These are phyloP conservation scores for Morpho helenor DNA, from an alignment of 2,888 invertebrate genomes.

Conservation along the genomic window DNA sequence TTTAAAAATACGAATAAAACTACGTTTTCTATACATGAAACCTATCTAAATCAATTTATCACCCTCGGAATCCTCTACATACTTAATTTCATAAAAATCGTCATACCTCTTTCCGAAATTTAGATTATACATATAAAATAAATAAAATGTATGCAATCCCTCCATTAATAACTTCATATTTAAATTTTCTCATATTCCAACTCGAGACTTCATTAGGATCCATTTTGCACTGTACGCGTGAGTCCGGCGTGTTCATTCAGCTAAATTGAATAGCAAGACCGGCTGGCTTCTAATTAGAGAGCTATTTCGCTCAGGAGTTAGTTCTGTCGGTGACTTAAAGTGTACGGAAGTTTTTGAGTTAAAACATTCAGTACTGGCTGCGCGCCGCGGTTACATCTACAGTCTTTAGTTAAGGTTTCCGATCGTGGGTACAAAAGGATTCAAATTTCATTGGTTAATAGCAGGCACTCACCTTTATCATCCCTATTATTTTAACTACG, in stretches of 20 bases:
- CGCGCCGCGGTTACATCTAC: slow-evolving; percentile 1
- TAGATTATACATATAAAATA: no score
- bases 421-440: no score
- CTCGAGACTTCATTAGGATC: slow-evolving; percentile 19
- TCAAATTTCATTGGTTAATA: no score
- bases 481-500: no score
- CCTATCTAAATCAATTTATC: no score
- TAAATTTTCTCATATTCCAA: slow-evolving; percentile 6
- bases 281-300: slow-evolving; percentile 22
- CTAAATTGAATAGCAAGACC: slow-evolving; percentile 20
- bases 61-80: no score
- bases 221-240: slow-evolving; percentile 17
- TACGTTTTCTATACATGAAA: no score
- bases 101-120: no score
- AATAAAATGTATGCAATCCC: no score
- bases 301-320: slow-evolving; percentile 21
- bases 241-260: slow-evolving; percentile 17
- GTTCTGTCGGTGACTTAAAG: slow-evolving; percentile 12
- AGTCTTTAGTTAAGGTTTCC: not conserved
- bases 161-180: not conserved
- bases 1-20: no score
- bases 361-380: not conserved
- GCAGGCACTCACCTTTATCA: no score
- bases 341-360: not conserved
- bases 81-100: no score